A percentile compares a stretch with the other conserved stretches of the same genome.
phyloP scores from a whole-genome alignment of 2,888 invertebrate species.

The Zhuqinia jingwanae region DNA sequence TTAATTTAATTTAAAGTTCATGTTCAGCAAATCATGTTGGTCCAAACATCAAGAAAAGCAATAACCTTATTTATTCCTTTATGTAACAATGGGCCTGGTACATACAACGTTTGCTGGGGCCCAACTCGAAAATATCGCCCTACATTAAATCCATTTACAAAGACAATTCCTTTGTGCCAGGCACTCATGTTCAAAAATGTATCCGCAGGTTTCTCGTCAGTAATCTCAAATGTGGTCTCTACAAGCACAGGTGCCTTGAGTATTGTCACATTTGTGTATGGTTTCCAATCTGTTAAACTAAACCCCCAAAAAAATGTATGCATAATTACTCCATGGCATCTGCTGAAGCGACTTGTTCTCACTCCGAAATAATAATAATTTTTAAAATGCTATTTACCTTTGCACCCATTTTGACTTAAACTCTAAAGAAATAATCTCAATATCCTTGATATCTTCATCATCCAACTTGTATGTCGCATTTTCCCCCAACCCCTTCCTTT shows the following conservation, averaged over 20 bases:
- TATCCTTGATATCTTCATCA: conserved; percentile 80
- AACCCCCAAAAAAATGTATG: no score
- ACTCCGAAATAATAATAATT: no score
- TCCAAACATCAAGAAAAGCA: no score
- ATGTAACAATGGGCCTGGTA: conserved; percentile 88
- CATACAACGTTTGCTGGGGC: conserved; percentile 90
- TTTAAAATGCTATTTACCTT: no score
- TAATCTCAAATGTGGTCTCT: conserved; percentile 82
- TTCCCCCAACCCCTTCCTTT: no score
- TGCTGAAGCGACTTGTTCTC: no score
- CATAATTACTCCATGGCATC: no score
- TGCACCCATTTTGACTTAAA: conserved; percentile 83
- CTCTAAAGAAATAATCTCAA: conserved; percentile 83
- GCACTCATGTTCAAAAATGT: conserved; percentile 87
- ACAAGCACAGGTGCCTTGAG: conserved; percentile 86
- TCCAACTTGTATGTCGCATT: no score
- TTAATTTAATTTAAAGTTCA: not conserved
- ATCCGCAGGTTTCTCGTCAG: conserved; percentile 84
- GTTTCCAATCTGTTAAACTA: not conserved
- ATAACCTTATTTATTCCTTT: conserved; percentile 84
- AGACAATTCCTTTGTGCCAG: conserved; percentile 90
- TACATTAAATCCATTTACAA: conserved; percentile 92
- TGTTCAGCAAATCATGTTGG: conserved; percentile 23
- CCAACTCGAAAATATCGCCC: conserved; percentile 93
- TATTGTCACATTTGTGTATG: no score